A percentile compares a stretch with the other conserved stretches of the same genome.
Conservation (phyloP, 1,140 invertebrate genomes). For the Cyclina sinensis region DNA sequence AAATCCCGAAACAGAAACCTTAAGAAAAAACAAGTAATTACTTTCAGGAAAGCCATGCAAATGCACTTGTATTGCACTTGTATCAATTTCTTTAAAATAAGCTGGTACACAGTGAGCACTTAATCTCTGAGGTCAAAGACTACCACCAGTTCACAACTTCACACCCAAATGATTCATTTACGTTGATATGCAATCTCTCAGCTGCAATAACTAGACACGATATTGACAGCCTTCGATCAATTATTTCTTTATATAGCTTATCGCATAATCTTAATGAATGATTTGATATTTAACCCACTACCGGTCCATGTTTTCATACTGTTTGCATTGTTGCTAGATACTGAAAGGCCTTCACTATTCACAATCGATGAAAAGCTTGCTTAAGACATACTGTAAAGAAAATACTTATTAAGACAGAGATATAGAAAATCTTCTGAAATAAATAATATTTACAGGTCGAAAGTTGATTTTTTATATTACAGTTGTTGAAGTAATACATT, state of each 20-base stretch:
- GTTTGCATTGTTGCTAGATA: constrained; percentile 26
- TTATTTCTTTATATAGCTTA: constrained; percentile 12
- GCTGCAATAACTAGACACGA: background rate
- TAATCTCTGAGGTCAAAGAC: background rate
- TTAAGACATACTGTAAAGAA: background rate
- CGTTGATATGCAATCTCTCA: background rate
- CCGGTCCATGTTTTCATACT: background rate
- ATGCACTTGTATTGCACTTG: too few relatives aligned
- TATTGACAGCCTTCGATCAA: constrained; percentile 28
- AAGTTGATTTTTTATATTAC: background rate
- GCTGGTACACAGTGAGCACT: too few relatives aligned
- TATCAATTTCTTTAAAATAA: too few relatives aligned
- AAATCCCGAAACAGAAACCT: too few relatives aligned
- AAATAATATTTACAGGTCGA: background rate
- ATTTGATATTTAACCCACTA: background rate
- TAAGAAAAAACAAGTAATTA: too few relatives aligned
- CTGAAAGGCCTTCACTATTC: background rate
- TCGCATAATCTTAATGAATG: background rate
- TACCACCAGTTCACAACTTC: constrained; percentile 6
- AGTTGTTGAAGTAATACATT: too few relatives aligned
- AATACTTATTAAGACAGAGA: background rate
- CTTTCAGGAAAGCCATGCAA: too few relatives aligned
- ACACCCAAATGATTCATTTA: too few relatives aligned
- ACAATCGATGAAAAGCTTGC: background rate
- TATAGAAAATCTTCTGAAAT: background rate